These are phyloP conservation scores for Odontesthes bonariensis DNA, from an alignment of 2,113 vertebrate genomes.

Conservation along the genomic window DNA sequence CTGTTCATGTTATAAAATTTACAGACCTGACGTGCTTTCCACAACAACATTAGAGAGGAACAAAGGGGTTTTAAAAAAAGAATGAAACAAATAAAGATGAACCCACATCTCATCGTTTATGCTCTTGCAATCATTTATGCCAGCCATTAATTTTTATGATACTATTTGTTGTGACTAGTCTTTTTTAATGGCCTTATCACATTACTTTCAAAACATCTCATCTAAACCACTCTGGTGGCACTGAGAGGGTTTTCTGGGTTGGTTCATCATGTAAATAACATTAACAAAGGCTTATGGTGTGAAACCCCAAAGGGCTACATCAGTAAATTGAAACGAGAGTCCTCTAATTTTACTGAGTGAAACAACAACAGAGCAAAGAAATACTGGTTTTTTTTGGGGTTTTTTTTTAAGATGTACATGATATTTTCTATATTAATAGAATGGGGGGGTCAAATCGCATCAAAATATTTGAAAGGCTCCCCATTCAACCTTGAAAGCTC, in stretches of 20 bases:
- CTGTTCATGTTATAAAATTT: slow-evolving; percentile 53
- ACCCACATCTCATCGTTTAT: slow-evolving; percentile 10
- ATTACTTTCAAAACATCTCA: slow-evolving; percentile 39
- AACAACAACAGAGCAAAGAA: slow-evolving; percentile 41
- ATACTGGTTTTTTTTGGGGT: slow-evolving; percentile 10
- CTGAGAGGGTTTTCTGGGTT: slow-evolving; percentile 25
- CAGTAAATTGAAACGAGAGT: slow-evolving; percentile 56
- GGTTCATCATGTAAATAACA: slow-evolving; percentile 45
- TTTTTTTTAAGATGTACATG: slow-evolving; percentile 35
- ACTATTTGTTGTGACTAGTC: slow-evolving; percentile 12
- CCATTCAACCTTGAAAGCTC: slow-evolving; percentile 40
- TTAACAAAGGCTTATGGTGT: slow-evolving; percentile 44
- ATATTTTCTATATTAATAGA: not conserved
- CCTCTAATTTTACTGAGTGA: slow-evolving; percentile 49
- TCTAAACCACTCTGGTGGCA: slow-evolving; percentile 30
- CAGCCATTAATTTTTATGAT: slow-evolving; percentile 16
- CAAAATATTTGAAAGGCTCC: slow-evolving; percentile 51
- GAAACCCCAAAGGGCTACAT: slow-evolving; percentile 37
- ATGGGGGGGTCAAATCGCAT: slow-evolving; percentile 40
- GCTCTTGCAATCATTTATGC: slow-evolving; percentile 3
- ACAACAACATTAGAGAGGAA: slow-evolving; percentile 40
- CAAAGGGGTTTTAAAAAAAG: slow-evolving; percentile 16
- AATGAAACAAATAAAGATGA: slow-evolving; percentile 11
- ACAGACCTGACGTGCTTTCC: slow-evolving; percentile 24
- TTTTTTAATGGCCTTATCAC: slow-evolving; percentile 23